Base-by-base conservation (phyloP, 2,113 vertebrate species). In the Ceyx cyanopectus region DNA sequence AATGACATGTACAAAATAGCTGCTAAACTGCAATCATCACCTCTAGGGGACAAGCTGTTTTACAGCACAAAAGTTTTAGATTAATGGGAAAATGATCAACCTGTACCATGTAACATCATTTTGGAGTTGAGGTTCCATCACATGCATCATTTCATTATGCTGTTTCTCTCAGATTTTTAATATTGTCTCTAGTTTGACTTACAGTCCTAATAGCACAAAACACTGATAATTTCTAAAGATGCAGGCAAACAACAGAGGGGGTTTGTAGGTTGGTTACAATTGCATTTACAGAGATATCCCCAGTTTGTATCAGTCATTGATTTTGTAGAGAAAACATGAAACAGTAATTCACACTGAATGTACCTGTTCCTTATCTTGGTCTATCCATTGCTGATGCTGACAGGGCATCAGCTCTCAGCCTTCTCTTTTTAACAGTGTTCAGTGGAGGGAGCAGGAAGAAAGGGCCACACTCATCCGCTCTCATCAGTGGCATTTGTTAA, bases 401-500 rank as follows among this genome's bases (percentile, higher is more conserved):
- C 26, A 16, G 23, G 30, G 24, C 54, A 79, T 69, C 73, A 78
- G 29, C 43, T 70, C 51, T 21, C 37, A 32, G 48, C 37, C 12
- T 82, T 85, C 40, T 51, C 63, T 67, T 89, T 79, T 70, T 45
- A 76, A 27, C 12, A 29, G 40, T 48, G 54, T 63, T 89, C 67
- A 48, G 56, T 22, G 67, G 51, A 91, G 51, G 34, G 18, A 85
- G 29, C 37, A 77, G 69, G 74, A 89, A 76, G 29, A 81, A 85
- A 85, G 87, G 46, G 34, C 23, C 30, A 63, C 23, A 23, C 18
- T 37, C 37, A 76, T 50, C 66, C 62, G 56, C 43, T 89, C 62
- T 85, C 78, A 79, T 66, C 63, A 34, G 24, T 51, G 40, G 43
- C 17, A 62, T 91, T 92, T 92, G 85, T 91, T 78, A 91, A 23